Conservation (phyloP, 2,797 vertebrate species). For the Malacoctenus gilli region DNA sequence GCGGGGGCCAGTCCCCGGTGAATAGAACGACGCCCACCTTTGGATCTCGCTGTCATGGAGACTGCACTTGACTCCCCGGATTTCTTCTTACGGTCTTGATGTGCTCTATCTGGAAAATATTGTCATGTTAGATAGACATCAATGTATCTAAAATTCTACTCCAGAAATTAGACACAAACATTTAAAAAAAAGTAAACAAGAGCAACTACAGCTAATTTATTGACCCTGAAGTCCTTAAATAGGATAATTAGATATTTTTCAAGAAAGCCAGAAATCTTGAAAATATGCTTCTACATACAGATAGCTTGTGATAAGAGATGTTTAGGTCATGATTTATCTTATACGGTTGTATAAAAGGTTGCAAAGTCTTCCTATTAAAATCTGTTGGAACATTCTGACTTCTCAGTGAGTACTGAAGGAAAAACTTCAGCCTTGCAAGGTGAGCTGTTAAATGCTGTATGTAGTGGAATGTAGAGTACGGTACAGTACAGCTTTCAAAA, state of each 20-base stretch:
- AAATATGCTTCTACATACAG: no score
- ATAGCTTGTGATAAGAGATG: no score
- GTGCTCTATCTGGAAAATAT: slow-evolving; percentile 28
- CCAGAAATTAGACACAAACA: no score
- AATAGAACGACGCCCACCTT: slow-evolving; percentile 54
- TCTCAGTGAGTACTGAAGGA: neutral
- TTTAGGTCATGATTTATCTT: no score
- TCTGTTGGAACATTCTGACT: neutral
- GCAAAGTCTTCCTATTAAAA: neutral
- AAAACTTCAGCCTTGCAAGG: neutral
- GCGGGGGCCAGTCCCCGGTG: slow-evolving; percentile 43
- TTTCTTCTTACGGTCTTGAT: slow-evolving; percentile 35
- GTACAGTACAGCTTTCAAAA: slow-evolving; percentile 3
- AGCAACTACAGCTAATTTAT: no score
- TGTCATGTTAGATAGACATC: slow-evolving; percentile 5
- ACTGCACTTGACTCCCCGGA: slow-evolving; percentile 47
- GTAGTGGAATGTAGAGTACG: neutral
- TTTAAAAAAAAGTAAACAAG: no score
- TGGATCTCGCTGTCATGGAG: slow-evolving; percentile 65
- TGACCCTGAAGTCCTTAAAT: no score
- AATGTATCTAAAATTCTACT: no score
- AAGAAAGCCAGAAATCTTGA: no score
- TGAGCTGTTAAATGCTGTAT: neutral
- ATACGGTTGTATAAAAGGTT: no score
- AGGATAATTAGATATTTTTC: no score